phyloP scores from a whole-genome alignment of 2,888 invertebrate species.

The Macropis europaea region DNA sequence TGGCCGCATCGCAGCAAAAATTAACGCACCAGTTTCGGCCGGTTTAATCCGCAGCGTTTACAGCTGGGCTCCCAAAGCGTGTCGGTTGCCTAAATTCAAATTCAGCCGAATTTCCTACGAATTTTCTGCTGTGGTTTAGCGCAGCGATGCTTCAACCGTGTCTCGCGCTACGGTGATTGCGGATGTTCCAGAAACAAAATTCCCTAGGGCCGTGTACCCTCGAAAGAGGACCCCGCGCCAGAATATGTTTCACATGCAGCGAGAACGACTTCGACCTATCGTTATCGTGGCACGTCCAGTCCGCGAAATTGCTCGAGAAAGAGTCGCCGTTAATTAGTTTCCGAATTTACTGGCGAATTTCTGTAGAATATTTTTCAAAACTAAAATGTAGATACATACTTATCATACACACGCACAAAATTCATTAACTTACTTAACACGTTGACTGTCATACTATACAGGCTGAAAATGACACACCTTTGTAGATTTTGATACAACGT shows the following conservation, averaged over 20 bases:
- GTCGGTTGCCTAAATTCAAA: not conserved
- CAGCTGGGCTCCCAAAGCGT: no score
- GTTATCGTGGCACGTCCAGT: not conserved
- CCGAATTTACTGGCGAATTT: not conserved
- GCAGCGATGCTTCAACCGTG: not conserved
- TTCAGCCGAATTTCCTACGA: not conserved
- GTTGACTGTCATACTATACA: no score
- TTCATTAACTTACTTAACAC: no score
- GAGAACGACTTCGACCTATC: not conserved
- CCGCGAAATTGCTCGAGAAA: not conserved
- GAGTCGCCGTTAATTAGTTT: not conserved
- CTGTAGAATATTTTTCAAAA: no score
- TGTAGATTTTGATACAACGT: no score
- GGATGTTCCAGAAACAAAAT: conserved; percentile 13
- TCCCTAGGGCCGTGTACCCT: not conserved
- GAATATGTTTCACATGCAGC: conserved; percentile 6
- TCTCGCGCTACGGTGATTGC: not conserved
- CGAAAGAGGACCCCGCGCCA: not conserved
- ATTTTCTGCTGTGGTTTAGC: not conserved
- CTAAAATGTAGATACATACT: no score
- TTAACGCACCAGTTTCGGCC: no score
- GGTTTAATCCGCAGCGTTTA: no score
- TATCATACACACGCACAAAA: no score
- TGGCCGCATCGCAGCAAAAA: no score
- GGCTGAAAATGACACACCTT: no score